phyloP scores from a whole-genome alignment of 2,888 invertebrate genomes.

The Xylocampa areola region DNA sequence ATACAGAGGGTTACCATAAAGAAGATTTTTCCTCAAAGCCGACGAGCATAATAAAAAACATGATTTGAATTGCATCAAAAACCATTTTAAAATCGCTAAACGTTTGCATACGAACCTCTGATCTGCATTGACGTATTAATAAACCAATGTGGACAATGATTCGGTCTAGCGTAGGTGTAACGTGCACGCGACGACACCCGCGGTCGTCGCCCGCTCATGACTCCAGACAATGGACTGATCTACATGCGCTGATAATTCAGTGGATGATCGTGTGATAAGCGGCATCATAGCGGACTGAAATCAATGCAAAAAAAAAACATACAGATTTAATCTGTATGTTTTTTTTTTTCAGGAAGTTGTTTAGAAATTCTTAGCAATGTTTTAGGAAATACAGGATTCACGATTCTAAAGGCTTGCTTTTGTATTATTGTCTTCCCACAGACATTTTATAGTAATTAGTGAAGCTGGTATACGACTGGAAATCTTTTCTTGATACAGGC shows the following conservation, averaged over 20 bases:
- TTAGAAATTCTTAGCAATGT: too few species aligned
- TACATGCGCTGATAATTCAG: slow-evolving; percentile 51
- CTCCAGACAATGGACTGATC: slow-evolving; percentile 46
- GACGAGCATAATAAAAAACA: slow-evolving; percentile 4
- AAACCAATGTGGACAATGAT: slow-evolving; percentile 27
- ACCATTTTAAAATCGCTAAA: slow-evolving; percentile 2
- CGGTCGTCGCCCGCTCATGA: slow-evolving; percentile 57
- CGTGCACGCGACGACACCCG: slow-evolving; percentile 47
- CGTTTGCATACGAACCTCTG: slow-evolving; percentile 11
- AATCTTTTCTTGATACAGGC: too few species aligned
- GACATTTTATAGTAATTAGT: too few species aligned
- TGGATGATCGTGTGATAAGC: slow-evolving; percentile 32
- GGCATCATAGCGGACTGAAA: slow-evolving; percentile 14
- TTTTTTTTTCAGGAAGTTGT: too few species aligned
- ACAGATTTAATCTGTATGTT: too few species aligned
- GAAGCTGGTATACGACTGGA: too few species aligned
- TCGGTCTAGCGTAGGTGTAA: slow-evolving; percentile 38
- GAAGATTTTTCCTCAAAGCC: background rate
- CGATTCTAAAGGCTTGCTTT: too few species aligned
- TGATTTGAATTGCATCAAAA: background rate
- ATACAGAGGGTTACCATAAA: too few species aligned
- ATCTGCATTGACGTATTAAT: slow-evolving; percentile 13
- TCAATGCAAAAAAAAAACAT: background rate
- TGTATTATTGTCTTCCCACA: too few species aligned
- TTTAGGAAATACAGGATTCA: too few species aligned